phyloP scores from a whole-genome alignment of 92 coral and sea anemone genomes.

The Zoanthus sociatus region DNA sequence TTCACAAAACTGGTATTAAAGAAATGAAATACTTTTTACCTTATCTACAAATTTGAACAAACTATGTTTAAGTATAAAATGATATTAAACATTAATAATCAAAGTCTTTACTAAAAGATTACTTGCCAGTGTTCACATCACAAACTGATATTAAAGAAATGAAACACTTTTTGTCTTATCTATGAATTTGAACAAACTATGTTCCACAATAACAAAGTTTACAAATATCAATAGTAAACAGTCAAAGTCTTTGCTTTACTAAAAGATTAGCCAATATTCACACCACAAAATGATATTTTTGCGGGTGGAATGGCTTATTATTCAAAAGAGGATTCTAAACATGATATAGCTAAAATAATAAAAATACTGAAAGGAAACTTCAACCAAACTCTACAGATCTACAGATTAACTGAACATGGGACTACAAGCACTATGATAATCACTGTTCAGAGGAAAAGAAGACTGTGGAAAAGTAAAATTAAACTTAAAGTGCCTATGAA shows the following conservation, averaged over 20 bases:
- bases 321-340: neutral
- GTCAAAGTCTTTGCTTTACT: neutral
- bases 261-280: slow-evolving; percentile 6
- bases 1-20: slow-evolving; percentile 4
- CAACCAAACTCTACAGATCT: neutral
- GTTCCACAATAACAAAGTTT: slow-evolving; percentile 5
- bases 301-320: neutral
- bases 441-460: neutral
- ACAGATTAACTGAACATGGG: neutral
- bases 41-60: neutral
- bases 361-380: slow-evolving; percentile 17
- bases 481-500: neutral
- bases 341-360: slow-evolving; percentile 7
- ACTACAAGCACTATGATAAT: slow-evolving; percentile 4
- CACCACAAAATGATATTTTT: slow-evolving; percentile 3
- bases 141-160: slow-evolving; percentile 5
- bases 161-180: neutral
- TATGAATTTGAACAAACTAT: neutral
- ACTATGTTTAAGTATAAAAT: neutral
- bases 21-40: neutral
- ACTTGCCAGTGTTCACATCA: neutral
- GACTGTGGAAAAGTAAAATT: slow-evolving; percentile 11
- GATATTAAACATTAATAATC: neutral
- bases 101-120: neutral
- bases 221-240: neutral